Evolutionary conservation across 2,797 vertebrate genomes (phyloP).

Genomic region (Carapus acus): DNA sequence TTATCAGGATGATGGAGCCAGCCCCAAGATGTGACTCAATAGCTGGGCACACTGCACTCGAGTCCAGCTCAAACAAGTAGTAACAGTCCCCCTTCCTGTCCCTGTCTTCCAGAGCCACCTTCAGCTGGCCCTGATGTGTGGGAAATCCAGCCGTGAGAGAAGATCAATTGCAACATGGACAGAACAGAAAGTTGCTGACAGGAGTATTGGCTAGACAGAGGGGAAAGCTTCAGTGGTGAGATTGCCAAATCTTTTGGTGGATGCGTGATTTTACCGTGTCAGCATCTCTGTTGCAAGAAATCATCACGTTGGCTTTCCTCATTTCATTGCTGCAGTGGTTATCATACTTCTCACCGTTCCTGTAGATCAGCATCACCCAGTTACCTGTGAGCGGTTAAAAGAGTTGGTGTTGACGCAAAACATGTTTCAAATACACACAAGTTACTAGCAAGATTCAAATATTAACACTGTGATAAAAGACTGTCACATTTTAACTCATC

Average conservation of each 20-base stretch:
- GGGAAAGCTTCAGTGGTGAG: no score
- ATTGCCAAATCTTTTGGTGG: not conserved
- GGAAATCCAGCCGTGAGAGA: constrained; percentile 6
- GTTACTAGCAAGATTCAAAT: no score
- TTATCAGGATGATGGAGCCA: constrained; percentile 87
- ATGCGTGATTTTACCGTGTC: constrained; percentile 35
- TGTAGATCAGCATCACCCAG: constrained; percentile 90
- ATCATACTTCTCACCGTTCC: constrained; percentile 76
- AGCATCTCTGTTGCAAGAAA: constrained; percentile 77
- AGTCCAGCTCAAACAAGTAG: constrained; percentile 92
- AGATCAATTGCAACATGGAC: constrained; percentile 2
- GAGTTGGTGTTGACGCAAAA: constrained; percentile 13
- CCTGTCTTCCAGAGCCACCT: constrained; percentile 76
- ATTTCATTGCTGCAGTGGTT: constrained; percentile 71
- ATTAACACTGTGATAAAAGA: no score
- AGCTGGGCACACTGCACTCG: constrained; percentile 78
- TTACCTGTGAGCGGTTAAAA: constrained; percentile 72
- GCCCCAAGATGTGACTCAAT: constrained; percentile 77
- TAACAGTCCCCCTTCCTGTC: constrained; percentile 76
- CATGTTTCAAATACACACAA: not conserved
- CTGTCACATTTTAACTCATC: no score
- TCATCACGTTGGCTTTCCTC: constrained; percentile 85
- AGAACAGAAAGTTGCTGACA: no score
- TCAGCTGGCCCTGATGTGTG: constrained; percentile 71
- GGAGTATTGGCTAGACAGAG: no score